phyloP scores from a whole-genome alignment of 2,113 vertebrate genomes.

The Chiloscyllium plagiosum region DNA sequence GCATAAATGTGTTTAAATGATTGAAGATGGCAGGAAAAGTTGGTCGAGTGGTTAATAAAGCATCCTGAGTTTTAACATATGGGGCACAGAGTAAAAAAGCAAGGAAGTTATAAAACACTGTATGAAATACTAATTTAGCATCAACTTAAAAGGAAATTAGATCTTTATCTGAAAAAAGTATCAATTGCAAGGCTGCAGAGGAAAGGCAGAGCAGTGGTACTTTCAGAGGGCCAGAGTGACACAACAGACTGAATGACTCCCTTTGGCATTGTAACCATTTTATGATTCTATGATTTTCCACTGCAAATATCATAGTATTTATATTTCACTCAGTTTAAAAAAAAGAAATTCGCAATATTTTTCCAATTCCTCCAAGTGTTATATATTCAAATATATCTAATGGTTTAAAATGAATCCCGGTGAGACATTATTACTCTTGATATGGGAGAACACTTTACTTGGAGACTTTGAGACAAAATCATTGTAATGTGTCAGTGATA shows the following conservation, averaged over 20 bases:
- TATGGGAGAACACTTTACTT: constrained; percentile 1
- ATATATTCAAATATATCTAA: background rate
- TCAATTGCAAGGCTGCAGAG: too few species aligned
- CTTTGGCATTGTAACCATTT: too few species aligned
- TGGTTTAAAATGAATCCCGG: constrained; percentile 3
- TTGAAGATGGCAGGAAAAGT: too few species aligned
- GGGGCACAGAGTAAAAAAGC: background rate
- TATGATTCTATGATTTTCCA: background rate
- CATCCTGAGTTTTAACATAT: background rate
- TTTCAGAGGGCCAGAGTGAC: too few species aligned
- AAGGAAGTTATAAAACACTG: too few species aligned
- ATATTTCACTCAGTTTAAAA: background rate
- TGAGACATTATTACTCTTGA: background rate
- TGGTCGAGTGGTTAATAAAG: too few species aligned
- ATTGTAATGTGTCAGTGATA: background rate
- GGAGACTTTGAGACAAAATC: background rate
- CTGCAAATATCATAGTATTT: background rate
- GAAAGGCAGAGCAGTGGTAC: too few species aligned
- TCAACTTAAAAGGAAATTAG: too few species aligned
- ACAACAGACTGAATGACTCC: too few species aligned
- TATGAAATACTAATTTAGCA: too few species aligned
- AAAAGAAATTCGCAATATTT: background rate
- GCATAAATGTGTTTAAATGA: too few species aligned
- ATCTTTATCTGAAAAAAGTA: too few species aligned
- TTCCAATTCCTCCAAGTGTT: background rate